Conservation (phyloP, 2,113 vertebrate genomes). For the Protobothrops flavoviridis region DNA sequence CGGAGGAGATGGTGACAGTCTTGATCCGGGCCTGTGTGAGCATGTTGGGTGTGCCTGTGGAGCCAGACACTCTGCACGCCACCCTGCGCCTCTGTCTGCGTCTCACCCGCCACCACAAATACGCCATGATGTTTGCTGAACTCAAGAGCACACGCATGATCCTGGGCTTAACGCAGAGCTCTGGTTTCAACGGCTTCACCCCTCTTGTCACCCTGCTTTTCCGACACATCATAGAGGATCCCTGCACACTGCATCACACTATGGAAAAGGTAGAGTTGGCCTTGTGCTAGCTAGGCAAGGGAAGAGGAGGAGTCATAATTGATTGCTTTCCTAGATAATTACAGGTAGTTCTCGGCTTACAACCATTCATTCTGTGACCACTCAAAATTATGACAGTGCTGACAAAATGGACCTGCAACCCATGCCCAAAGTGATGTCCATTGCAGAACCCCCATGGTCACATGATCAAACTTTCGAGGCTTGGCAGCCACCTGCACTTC, state of each 20-base stretch:
- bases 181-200: slow-evolving; percentile 91
- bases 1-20: slow-evolving; percentile 89
- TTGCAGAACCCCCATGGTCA: background rate
- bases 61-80: slow-evolving; percentile 91
- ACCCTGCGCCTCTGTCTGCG: slow-evolving; percentile 89
- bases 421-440: background rate
- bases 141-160: slow-evolving; percentile 92
- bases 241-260: slow-evolving; percentile 88
- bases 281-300: background rate
- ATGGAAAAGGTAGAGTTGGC: slow-evolving; percentile 85
- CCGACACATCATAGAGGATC: slow-evolving; percentile 93
- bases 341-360: background rate
- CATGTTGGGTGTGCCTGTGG: slow-evolving; percentile 92
- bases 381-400: background rate
- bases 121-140: slow-evolving; percentile 94
- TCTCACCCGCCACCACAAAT: slow-evolving; percentile 88
- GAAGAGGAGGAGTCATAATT: background rate
- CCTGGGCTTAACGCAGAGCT: slow-evolving; percentile 87
- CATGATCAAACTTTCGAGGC: background rate
- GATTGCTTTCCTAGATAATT: background rate
- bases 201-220: slow-evolving; percentile 90
- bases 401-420: background rate
- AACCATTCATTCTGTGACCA: background rate
- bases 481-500: too few relatives aligned
- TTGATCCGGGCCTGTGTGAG: slow-evolving; percentile 91